Evolutionary conservation across 2,113 vertebrate species (phyloP).

Genomic region (Pluvialis apricaria): DNA sequence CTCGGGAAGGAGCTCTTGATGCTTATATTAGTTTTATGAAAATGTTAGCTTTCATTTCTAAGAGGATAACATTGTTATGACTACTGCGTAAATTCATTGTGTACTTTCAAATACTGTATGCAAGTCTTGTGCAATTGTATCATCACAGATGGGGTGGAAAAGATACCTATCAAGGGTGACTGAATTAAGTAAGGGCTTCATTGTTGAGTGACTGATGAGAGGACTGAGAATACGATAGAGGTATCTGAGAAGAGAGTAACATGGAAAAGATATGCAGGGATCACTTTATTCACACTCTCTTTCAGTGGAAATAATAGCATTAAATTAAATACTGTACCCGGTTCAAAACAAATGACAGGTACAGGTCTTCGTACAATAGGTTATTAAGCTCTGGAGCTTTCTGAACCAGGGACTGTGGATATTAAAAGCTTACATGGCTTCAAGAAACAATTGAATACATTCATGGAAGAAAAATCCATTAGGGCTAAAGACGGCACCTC

Average conservation of each 20-base stretch:
- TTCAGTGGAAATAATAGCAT: background rate
- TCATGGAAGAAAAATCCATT: background rate
- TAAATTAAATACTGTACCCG: background rate
- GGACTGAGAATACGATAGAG: background rate
- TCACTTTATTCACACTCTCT: background rate
- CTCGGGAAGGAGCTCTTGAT: constrained; percentile 10
- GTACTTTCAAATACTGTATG: background rate
- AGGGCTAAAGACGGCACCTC: background rate
- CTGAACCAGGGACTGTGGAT: background rate
- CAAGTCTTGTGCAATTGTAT: background rate
- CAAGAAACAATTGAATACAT: background rate
- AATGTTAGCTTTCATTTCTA: constrained; percentile 22
- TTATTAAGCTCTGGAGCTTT: background rate
- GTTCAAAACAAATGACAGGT: background rate
- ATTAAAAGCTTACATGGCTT: background rate
- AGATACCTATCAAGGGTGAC: background rate
- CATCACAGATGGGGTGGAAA: background rate
- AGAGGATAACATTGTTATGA: background rate
- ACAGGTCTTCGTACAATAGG: background rate
- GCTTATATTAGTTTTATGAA: constrained; percentile 18
- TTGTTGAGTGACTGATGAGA: background rate
- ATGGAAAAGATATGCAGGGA: background rate
- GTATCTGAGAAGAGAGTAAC: background rate
- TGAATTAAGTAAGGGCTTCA: background rate
- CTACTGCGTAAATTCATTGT: background rate